phyloP scores from a whole-genome alignment of 1,140 invertebrate genomes.

The Hyles vespertilio region DNA sequence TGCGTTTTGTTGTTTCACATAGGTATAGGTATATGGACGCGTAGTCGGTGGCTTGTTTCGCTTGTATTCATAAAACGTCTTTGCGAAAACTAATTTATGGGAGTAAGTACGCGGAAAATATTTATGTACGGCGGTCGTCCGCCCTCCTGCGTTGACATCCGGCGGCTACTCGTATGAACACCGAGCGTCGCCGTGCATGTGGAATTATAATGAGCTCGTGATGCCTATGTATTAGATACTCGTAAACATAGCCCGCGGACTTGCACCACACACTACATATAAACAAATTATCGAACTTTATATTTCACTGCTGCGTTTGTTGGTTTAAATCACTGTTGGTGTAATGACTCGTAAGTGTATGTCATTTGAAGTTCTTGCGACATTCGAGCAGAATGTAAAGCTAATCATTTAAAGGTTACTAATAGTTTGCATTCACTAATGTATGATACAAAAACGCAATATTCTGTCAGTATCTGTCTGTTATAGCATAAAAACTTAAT shows the following conservation, averaged over 20 bases:
- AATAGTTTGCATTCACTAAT: no score
- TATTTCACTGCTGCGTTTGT: no score
- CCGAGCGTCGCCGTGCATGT: constrained; percentile 1
- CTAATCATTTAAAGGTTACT: no score
- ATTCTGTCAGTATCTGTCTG: no score
- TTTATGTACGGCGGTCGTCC: constrained; percentile 57
- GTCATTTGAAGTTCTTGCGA: no score
- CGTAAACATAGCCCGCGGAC: background rate
- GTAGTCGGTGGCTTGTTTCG: constrained; percentile 30
- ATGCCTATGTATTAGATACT: background rate
- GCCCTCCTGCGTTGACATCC: constrained; percentile 55
- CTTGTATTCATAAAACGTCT: constrained; percentile 66
- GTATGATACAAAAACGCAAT: no score
- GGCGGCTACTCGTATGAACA: constrained; percentile 23
- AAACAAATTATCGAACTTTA: no score
- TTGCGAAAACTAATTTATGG: constrained; percentile 72
- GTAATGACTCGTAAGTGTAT: no score
- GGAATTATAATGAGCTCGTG: constrained; percentile 11
- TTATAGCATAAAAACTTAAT: no score
- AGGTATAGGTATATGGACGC: constrained; percentile 1
- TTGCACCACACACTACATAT: background rate
- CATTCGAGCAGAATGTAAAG: no score
- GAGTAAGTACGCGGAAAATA: constrained; percentile 73
- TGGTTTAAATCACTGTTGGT: no score
- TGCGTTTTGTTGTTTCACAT: no score